phyloP scores from a whole-genome alignment of 2,888 invertebrate species.

The Nephrocerus scutellatus region DNA sequence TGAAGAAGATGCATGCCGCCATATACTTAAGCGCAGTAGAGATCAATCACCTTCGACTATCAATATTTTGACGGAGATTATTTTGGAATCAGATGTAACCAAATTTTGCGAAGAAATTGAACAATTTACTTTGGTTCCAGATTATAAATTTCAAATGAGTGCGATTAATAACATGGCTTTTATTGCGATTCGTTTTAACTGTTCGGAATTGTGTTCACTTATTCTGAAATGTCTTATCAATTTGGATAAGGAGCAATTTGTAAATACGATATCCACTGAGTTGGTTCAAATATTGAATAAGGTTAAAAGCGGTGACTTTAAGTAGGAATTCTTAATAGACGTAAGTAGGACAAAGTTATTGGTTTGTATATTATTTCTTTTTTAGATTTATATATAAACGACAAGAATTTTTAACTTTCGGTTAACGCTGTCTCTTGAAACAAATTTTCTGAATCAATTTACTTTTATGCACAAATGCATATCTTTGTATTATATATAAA shows the following conservation, averaged over 20 bases:
- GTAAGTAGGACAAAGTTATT: too few species aligned
- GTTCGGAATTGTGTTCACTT: conserved; percentile 14
- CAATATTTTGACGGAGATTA: conserved; percentile 25
- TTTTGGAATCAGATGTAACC: conserved; percentile 27
- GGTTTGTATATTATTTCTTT: too few species aligned
- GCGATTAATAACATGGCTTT: conserved; percentile 22
- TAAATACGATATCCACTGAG: too few species aligned
- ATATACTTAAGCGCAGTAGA: conserved; percentile 19
- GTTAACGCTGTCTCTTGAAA: too few species aligned
- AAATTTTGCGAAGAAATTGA: conserved; percentile 27
- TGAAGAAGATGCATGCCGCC: conserved; percentile 24
- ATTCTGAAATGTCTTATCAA: conserved; percentile 23
- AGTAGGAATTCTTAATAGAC: too few species aligned
- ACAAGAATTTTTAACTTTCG: too few species aligned
- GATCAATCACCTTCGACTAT: conserved; percentile 17
- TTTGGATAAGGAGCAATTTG: conserved; percentile 17
- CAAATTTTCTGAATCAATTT: too few species aligned
- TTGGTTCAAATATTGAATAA: too few species aligned
- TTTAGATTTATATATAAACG: too few species aligned
- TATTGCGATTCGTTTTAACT: conserved; percentile 18
- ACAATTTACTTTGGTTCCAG: conserved; percentile 17
- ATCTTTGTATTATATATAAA: too few species aligned
- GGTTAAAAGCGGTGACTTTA: too few species aligned
- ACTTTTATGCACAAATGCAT: too few species aligned
- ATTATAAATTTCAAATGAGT: conserved; percentile 24